Conservation (phyloP, 2,888 invertebrate genomes). For the Caenorhabditis sp. region DNA sequence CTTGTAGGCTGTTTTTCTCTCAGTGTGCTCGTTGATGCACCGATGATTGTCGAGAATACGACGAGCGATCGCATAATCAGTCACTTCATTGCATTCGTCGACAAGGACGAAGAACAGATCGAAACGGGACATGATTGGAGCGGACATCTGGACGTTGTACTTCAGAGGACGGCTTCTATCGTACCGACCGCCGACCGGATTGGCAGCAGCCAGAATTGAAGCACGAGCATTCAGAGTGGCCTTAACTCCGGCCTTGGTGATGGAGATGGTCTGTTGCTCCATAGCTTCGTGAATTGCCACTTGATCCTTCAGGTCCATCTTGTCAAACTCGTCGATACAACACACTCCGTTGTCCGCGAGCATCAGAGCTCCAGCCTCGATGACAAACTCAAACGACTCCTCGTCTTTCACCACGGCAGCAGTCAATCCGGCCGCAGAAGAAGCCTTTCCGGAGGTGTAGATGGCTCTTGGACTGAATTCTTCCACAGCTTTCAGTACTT, state of each 20-base stretch:
- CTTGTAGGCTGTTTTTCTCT: slow-evolving; percentile 87
- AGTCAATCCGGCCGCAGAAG: slow-evolving; percentile 96
- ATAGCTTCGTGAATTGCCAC: slow-evolving; percentile 98
- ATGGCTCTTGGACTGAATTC: slow-evolving; percentile 96
- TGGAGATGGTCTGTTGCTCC: slow-evolving; percentile 99
- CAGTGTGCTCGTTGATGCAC: slow-evolving; percentile 85
- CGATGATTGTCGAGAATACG: slow-evolving; percentile 95
- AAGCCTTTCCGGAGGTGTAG: slow-evolving; percentile 98
- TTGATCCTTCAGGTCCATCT: slow-evolving; percentile 97
- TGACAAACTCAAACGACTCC: slow-evolving; percentile 97
- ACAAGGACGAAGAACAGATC: slow-evolving; percentile 98
- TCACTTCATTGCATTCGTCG: slow-evolving; percentile 94
- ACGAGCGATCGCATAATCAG: slow-evolving; percentile 96
- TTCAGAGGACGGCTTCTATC: slow-evolving; percentile 91
- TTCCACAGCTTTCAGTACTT: slow-evolving; percentile 89
- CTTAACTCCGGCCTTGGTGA: slow-evolving; percentile 87
- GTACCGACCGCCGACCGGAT: slow-evolving; percentile 96
- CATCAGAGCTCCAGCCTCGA: slow-evolving; percentile 99
- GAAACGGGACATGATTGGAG: slow-evolving; percentile 98
- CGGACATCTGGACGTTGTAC: slow-evolving; percentile 92
- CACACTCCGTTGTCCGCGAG: slow-evolving; percentile 89
- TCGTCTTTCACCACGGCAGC: slow-evolving; percentile 98
- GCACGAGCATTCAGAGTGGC: slow-evolving; percentile 97
- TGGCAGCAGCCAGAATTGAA: slow-evolving; percentile 97
- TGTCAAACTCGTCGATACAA: slow-evolving; percentile 97